Evolutionary conservation across 2,797 vertebrate genomes (phyloP).

Genomic region (Muscicapa comitata): DNA sequence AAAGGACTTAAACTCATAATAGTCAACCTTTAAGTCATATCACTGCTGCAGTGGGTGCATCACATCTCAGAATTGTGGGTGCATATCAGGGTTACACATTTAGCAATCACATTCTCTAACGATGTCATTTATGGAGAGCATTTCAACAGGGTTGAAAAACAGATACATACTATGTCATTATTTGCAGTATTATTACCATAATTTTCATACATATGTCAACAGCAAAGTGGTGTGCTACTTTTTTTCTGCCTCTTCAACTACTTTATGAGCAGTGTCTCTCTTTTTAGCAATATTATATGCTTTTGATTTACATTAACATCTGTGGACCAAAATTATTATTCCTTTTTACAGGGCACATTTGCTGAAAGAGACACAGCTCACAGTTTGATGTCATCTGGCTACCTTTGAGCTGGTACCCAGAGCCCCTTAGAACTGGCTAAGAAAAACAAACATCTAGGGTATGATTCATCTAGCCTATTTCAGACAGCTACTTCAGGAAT

Average conservation of each 20-base stretch:
- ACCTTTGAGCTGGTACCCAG: neutral
- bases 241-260: neutral
- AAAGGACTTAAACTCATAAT: neutral
- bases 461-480: neutral
- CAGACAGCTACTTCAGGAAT: neutral
- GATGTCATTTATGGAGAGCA: neutral
- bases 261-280: neutral
- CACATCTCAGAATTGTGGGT: neutral
- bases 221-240: neutral
- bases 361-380: neutral
- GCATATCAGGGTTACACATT: neutral
- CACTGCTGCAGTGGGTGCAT: neutral
- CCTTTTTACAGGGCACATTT: neutral
- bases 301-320: no score
- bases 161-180: neutral
- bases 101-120: neutral
- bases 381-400: neutral
- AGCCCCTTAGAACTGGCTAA: neutral
- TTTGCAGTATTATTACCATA: neutral
- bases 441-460: neutral
- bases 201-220: neutral
- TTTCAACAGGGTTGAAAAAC: neutral
- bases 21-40: neutral
- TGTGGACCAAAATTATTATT: neutral
- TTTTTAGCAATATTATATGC: neutral